Conservation (phyloP, 2,113 vertebrate genomes). For the Otocyon megalotis region DNA sequence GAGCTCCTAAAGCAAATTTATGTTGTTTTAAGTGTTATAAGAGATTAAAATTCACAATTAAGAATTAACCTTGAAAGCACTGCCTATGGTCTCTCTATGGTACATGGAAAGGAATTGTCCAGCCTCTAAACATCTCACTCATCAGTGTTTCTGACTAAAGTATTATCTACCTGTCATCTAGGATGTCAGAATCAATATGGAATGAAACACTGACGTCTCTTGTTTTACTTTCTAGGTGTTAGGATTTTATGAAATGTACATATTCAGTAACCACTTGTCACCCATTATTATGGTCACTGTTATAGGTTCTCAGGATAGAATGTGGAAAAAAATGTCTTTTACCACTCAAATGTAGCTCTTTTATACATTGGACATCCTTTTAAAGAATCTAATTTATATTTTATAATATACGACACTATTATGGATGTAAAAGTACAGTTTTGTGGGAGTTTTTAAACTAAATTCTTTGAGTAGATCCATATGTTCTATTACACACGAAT, state of each 20-base stretch:
- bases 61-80: slow-evolving; percentile 28
- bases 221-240: neutral
- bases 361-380: neutral
- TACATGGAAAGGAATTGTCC: neutral
- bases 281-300: neutral
- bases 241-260: slow-evolving; percentile 14
- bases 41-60: slow-evolving; percentile 37
- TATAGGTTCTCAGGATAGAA: neutral
- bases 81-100: neutral
- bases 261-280: neutral
- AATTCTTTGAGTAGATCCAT: neutral
- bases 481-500: neutral
- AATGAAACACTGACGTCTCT: neutral
- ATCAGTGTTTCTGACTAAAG: neutral
- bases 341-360: neutral
- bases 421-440: neutral
- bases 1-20: neutral
- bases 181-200: neutral
- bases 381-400: neutral
- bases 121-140: neutral
- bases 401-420: neutral
- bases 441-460: neutral
- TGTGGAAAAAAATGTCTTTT: neutral
- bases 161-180: neutral
- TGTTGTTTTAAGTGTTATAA: neutral